Evolutionary conservation across 2,797 vertebrate genomes (phyloP).

Genomic region (Cynodonichthys magdalenae): DNA sequence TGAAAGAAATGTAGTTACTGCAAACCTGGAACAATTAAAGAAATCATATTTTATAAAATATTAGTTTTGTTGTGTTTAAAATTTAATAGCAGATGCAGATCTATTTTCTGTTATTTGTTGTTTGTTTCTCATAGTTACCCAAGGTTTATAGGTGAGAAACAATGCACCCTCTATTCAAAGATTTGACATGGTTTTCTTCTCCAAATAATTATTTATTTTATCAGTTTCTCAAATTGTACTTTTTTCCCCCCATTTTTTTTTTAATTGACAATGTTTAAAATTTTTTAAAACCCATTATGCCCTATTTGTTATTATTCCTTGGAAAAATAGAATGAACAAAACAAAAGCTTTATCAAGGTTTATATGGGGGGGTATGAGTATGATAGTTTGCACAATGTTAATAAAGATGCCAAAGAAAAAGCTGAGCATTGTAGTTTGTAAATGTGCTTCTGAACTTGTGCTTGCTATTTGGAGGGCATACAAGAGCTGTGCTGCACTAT

Average conservation of each 20-base stretch:
- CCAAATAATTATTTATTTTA: too few species aligned
- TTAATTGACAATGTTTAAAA: too few species aligned
- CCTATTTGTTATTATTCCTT: too few species aligned
- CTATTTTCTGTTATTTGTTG: too few species aligned
- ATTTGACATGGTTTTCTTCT: background rate
- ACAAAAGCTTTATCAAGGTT: too few species aligned
- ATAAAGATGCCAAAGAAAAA: background rate
- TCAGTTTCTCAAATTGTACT: too few species aligned
- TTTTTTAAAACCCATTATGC: too few species aligned
- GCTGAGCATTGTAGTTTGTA: background rate
- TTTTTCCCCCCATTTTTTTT: too few species aligned
- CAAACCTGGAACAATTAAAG: constrained; percentile 22
- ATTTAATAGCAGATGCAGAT: too few species aligned
- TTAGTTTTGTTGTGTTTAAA: too few species aligned
- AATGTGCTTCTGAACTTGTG: background rate
- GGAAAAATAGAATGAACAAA: too few species aligned
- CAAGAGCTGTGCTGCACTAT: background rate
- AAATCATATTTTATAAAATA: constrained; percentile 10
- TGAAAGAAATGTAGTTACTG: constrained; percentile 27
- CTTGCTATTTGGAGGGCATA: background rate
- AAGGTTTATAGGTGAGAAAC: constrained; percentile 1
- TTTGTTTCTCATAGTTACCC: background rate
- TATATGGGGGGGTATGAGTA: background rate
- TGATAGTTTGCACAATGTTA: background rate
- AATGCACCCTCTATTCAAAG: background rate